Base-by-base conservation (phyloP, 2,888 invertebrate genomes). In the Harpalus rubripes region DNA sequence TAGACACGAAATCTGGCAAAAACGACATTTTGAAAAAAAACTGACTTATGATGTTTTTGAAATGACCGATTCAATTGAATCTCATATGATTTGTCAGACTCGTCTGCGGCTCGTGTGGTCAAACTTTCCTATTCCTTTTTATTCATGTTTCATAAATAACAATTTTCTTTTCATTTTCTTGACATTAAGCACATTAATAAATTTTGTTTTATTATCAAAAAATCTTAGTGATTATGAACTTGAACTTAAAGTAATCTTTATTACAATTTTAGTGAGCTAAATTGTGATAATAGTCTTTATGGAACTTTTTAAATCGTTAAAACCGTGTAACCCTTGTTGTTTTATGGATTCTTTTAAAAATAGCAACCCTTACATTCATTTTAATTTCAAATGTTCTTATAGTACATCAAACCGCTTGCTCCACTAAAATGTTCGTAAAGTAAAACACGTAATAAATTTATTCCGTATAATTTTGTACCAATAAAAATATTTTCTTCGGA, bases 321-420 rank as follows among this genome's bases (percentile, higher is more conserved):
- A 63, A 41, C 32, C n/a, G 32, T 16, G 72, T 18, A 26, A 63
- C 63, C 63, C 63, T 68, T 63, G 63, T 52, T 52, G 18, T 74
- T 74, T 44, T 44, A 74, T 74, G 15, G 12, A 44, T 41, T 44
- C 72, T 18, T 41, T 74, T 68, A 12, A 41, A 68, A 74, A 74
- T 44, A 74, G 44, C n/a, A 12, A 63, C 22, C 44, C 41, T n/a
- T 44, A 12, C 16, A 41, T 44, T 74, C 41, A 74, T 74, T 74
- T 74, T 74, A 72, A 72, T 72, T 68, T 44, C 72, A 72, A 72
- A 72, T 72, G 32, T 72, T 72, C 16, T 44, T 72, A 8, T 72
- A 72, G 68, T 68, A 16, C 32, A 7, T 32, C 68, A 39, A 10
- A 68, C 32, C 41, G 39, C 6, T 10, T 26, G 8, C 65, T 65